These are phyloP conservation scores for Andrena bucephala DNA, from an alignment of 2,888 invertebrate genomes.

Conservation along the genomic window DNA sequence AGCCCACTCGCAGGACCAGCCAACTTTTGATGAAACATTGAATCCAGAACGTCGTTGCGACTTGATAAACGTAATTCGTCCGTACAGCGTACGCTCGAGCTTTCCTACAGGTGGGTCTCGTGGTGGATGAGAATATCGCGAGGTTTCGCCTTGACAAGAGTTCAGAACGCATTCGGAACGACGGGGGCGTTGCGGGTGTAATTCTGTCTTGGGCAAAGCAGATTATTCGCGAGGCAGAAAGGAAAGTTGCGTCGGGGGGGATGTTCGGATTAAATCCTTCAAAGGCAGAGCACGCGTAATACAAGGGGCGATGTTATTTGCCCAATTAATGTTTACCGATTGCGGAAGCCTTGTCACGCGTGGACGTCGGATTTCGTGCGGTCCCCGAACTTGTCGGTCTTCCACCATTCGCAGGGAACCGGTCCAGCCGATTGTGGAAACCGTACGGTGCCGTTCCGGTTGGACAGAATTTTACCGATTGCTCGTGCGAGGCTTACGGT, in stretches of 20 bases:
- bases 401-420: slow-evolving; percentile 38
- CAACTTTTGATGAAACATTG: background rate
- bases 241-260: background rate
- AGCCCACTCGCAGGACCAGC: background rate
- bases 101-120: no score
- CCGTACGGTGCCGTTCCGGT: slow-evolving; percentile 38
- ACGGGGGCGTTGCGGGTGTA: background rate
- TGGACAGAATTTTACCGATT: background rate
- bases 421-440: slow-evolving; percentile 41
- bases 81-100: no score
- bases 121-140: background rate
- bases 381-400: slow-evolving; percentile 48
- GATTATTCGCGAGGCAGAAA: slow-evolving; percentile 13
- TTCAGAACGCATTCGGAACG: no score
- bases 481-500: background rate
- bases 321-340: slow-evolving; percentile 58
- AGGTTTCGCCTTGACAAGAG: background rate
- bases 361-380: slow-evolving; percentile 41
- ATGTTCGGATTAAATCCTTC: slow-evolving; percentile 28
- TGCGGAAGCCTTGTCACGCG: slow-evolving; percentile 56
- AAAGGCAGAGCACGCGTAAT: slow-evolving; percentile 17
- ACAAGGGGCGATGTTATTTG: slow-evolving; percentile 55
- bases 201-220: slow-evolving; percentile 14
- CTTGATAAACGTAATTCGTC: background rate
- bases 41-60: background rate